These are phyloP conservation scores for Acronicta psi DNA, from an alignment of 2,888 invertebrate species.

Conservation along the genomic window DNA sequence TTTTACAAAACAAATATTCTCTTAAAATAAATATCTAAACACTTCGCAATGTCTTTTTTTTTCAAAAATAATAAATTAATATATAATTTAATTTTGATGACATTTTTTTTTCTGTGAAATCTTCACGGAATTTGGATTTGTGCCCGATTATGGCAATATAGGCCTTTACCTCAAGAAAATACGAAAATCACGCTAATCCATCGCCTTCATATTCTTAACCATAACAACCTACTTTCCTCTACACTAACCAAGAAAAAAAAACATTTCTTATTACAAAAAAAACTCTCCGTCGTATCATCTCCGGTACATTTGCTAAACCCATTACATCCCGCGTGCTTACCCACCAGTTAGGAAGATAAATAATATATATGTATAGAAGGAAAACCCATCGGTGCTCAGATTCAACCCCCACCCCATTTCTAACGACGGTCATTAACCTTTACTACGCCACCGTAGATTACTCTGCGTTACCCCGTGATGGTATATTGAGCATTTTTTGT, in stretches of 20 bases:
- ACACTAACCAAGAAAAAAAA: background rate
- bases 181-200: too few species aligned
- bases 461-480: slow-evolving; percentile 37
- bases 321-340: slow-evolving; percentile 53
- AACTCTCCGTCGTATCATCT: slow-evolving; percentile 49
- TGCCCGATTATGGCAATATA: too few species aligned
- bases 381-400: slow-evolving; percentile 57
- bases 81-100: too few species aligned
- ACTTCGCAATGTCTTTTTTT: too few species aligned
- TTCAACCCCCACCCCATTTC: slow-evolving; percentile 45
- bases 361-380: slow-evolving; percentile 52
- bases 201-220: too few species aligned
- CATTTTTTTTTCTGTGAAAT: too few species aligned
- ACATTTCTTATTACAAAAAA: slow-evolving; percentile 12
- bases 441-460: slow-evolving; percentile 51
- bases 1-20: too few species aligned
- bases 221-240: background rate
- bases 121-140: too few species aligned
- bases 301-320: slow-evolving; percentile 57
- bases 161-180: too few species aligned
- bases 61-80: too few species aligned
- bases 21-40: too few species aligned
- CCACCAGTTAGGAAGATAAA: slow-evolving; percentile 59
- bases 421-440: slow-evolving; percentile 60
- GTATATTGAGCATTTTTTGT: slow-evolving; percentile 38